Evolutionary conservation across 2,113 vertebrate species (phyloP), one percentile per base, ranked within the genome.

Genomic region (Hyaena hyaena): DNA sequence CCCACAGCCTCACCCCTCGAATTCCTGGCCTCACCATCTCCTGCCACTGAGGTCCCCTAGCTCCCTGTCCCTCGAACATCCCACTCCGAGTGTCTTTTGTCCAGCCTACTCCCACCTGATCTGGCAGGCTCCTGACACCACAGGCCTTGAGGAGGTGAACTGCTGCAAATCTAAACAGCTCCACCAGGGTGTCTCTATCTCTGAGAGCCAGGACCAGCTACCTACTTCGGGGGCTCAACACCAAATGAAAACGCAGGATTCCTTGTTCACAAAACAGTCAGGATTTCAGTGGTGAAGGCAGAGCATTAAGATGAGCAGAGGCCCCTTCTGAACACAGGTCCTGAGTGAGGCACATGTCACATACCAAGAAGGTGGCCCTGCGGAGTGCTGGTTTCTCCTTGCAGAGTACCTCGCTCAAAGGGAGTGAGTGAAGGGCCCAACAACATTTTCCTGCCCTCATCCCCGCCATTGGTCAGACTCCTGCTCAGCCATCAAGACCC

Each of bases 321-420:
- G 48, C 1, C 74, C 45, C 48, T 68, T 84, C 93, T 3, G 26
- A 53, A 43, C 71, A 7, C 2, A 0, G 33, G 81, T 19, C 58
- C 53, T 10, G 21, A 45, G n/a, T 0, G 26, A 33, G 10, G 82
- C 35, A 17, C 26, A 19, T 0, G 10, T 0, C 0, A 12, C 15
- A 31, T 23, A 7, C 45, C 58, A 12, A 1, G 1, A 5, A 33
- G 43, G 5, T 16, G 0, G 53, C 3, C 33, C 55, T 16, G 24
- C 28, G 0, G 10, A 5, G 11, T 0, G 1, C 15, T 24, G 11
- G 35, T 10, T 45, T 83, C 33, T n/a, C 66, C 63, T 4, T 4
- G 9, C 28, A 8, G 9, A 50, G 9, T 7, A 17, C 8, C 81
- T 82, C 53, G 66, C 82, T 86, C 23, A 2, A 2, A 31, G 50